Evolutionary conservation across 2,888 invertebrate species (phyloP), one percentile per base, ranked within the genome.

Genomic region (Allygus modestus): DNA sequence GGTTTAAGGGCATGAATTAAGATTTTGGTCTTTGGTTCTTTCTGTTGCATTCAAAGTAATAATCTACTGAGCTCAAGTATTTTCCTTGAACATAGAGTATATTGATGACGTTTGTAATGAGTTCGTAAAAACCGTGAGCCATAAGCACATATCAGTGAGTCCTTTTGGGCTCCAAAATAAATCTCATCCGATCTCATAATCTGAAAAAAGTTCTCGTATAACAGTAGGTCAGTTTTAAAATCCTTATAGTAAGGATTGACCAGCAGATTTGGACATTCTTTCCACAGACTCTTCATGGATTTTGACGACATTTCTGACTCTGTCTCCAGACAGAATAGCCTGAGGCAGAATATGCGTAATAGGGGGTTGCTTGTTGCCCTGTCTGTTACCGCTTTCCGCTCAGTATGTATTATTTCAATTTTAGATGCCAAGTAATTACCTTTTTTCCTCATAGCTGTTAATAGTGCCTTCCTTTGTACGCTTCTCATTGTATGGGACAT

Each of bases 1-100:
- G 82, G 82, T n/a, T 43, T 65, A n/a, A 82, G 28, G 17, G 46
- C 82, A 33, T 82, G 23, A 33, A 82, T 37, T 15, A 82, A 26
- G 20, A 28, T 82, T 65, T 31, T 65, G 4, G 65, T 65, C 4
- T 20, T 41, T 17, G 82, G 82, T 0, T 82, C 41, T 20, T 37
- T 17, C 37, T 33, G n/a, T 41, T 43, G 28, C 31, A 69, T 20
- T 61, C 41, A 37, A 9, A 61, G 28, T 37, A 65, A 15, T 26
- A 82, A 12, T 41, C 43, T 82, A 9, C 65, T 41, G 31, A 82
- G 41, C n/a, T 82, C 69, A 2, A 65, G 5, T 65, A 82, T 82
- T 65, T 82, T 65, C 65, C 61, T 37, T 23, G 82, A 58, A n/a
- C 41, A 41, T 11, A 46, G 26, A 37, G 33, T 58, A n/a, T 31